These are phyloP conservation scores for Arremon aurantiirostris DNA, from an alignment of 2,797 vertebrate genomes.

Conservation along the genomic window DNA sequence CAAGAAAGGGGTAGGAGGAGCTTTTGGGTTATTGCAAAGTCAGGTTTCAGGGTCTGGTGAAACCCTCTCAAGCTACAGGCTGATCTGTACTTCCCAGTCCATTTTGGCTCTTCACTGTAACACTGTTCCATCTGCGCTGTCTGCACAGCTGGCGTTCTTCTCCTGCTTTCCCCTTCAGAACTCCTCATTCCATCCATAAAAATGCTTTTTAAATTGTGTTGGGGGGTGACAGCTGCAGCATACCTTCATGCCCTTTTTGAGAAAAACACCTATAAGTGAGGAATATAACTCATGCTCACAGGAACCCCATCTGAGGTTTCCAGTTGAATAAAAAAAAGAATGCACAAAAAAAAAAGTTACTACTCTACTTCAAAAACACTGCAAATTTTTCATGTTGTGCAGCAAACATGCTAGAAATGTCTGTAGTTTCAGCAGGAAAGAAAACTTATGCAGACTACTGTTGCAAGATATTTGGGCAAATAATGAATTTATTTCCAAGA, in stretches of 20 bases:
- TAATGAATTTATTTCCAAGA: background rate
- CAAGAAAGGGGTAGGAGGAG: background rate
- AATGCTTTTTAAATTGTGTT: background rate
- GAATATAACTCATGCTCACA: background rate
- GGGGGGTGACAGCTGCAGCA: accelerated
- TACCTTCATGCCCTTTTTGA: background rate
- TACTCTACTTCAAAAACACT: background rate
- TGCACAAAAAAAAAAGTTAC: background rate
- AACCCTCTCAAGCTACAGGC: background rate
- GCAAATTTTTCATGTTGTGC: background rate
- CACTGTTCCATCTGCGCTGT: background rate
- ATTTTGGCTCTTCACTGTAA: background rate
- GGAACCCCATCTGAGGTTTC: background rate
- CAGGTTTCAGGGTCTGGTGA: background rate
- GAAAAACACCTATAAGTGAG: background rate
- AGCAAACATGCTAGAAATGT: background rate
- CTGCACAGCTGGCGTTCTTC: background rate
- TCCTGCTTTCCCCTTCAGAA: background rate
- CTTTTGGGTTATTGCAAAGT: background rate
- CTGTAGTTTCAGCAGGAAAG: background rate
- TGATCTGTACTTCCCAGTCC: accelerated
- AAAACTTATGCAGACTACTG: background rate
- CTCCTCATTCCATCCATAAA: background rate
- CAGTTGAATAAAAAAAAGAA: background rate
- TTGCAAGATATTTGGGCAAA: background rate